Percentiles rank a stretch among this genome's conserved stretches.
Evolutionary conservation across 2,888 invertebrate genomes (phyloP).

Genomic region (Mimas tiliae): DNA sequence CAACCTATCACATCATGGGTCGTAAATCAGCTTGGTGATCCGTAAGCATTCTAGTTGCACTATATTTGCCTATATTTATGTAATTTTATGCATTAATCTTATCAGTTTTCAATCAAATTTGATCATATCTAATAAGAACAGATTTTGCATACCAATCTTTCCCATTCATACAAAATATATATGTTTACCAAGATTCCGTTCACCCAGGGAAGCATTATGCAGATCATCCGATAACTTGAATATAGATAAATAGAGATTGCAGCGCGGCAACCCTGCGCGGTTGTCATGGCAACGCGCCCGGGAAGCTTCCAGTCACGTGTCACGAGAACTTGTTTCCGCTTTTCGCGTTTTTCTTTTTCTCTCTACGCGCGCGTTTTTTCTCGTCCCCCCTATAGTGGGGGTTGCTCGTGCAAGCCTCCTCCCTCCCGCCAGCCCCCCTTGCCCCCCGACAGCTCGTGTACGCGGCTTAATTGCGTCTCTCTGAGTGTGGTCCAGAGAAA

Average conservation of each 20-base stretch:
- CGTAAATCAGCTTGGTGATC: too few relatives aligned
- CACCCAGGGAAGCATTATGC: slow-evolving; percentile 17
- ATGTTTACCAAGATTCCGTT: slow-evolving; percentile 10
- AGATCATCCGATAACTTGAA: slow-evolving; percentile 18
- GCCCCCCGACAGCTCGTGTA: slow-evolving; percentile 73
- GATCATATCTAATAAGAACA: background rate
- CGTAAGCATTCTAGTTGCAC: too few relatives aligned
- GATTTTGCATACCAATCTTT: background rate
- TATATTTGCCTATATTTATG: too few relatives aligned
- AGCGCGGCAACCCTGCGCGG: slow-evolving; percentile 52
- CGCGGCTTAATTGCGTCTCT: slow-evolving; percentile 84
- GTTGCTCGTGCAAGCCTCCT: slow-evolving; percentile 50
- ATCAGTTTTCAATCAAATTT: too few relatives aligned
- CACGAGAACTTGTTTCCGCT: slow-evolving; percentile 79
- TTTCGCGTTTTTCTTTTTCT: slow-evolving; percentile 79
- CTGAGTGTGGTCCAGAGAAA: slow-evolving; percentile 84
- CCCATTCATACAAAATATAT: background rate
- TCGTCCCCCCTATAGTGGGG: slow-evolving; percentile 48
- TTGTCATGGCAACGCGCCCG: slow-evolving; percentile 76
- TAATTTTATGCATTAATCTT: too few relatives aligned
- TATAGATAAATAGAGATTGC: slow-evolving; percentile 23
- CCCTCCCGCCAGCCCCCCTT: slow-evolving; percentile 39
- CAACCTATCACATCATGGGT: too few relatives aligned
- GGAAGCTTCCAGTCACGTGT: slow-evolving; percentile 83
- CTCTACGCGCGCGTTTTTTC: slow-evolving; percentile 75